Evolutionary conservation across 2,888 invertebrate genomes (phyloP).

Genomic region (Hydrotaea cyrtoneurina): DNA sequence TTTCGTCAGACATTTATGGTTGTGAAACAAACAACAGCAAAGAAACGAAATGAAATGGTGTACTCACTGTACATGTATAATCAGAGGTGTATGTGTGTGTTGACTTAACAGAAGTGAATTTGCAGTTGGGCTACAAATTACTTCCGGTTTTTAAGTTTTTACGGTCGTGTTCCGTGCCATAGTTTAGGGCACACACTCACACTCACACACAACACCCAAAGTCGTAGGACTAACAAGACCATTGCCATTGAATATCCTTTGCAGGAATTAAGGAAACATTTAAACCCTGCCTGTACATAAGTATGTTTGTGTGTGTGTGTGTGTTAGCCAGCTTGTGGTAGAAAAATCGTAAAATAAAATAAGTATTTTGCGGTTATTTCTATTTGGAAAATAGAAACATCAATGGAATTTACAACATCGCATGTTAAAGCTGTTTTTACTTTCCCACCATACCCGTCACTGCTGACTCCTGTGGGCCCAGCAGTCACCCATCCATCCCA

Average conservation of each 20-base stretch:
- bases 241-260: conserved; percentile 21
- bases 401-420: conserved; percentile 78
- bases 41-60: conserved; percentile 40
- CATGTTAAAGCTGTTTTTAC: conserved; percentile 69
- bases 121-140: conserved; percentile 78
- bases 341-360: conserved; percentile 44
- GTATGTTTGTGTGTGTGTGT: neutral
- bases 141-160: conserved; percentile 73
- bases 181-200: neutral
- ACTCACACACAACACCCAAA: conserved; percentile 8
- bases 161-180: conserved; percentile 34
- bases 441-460: neutral
- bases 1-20: neutral
- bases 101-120: conserved; percentile 69
- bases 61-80: neutral
- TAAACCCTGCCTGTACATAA: neutral
- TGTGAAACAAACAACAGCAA: no score
- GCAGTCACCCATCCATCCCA: neutral
- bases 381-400: conserved; percentile 77
- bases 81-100: conserved; percentile 46
- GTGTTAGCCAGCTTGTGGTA: no score
- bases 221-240: neutral
- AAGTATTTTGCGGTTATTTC: conserved; percentile 58
- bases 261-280: conserved; percentile 42
- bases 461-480: neutral